Base-by-base conservation (phyloP, 2,113 vertebrate genomes). In the Mustela lutreola region DNA sequence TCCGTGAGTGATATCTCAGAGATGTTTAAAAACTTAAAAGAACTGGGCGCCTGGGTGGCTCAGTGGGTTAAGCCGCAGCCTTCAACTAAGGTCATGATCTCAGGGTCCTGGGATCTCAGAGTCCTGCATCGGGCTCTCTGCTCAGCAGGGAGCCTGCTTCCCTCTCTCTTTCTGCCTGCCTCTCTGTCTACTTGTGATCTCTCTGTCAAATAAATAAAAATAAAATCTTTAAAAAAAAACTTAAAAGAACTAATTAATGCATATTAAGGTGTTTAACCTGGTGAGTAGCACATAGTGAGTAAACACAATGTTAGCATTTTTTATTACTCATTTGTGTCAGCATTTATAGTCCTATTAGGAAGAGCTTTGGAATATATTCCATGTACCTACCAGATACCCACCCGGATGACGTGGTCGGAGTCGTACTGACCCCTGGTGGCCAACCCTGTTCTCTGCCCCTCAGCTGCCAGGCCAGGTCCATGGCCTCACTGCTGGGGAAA, bases 1-100 rank as follows among this genome's bases (percentile, higher is more conserved):
- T n/a, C 28, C 24, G 4, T 94, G 39, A 87, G 48, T 94, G 92
- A 15, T 53, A 39, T 94, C 91, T 94, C 60, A 81, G 82, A 96
- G 42, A 70, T 71, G 12, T 63, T 90, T 95, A 67, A 89, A 86
- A 86, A 95, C 63, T 89, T 81, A 31, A 58, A 71, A 70, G 91
- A 86, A 45, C 58, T 89, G 42, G 42, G 42, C 42, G 4, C 42
- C 42, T 42, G 42, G 42, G 42, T 42, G 42, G 42, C 42, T 42
- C 42, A 42, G 42, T 42, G 42, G 42, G 42, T 42, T 42, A 42
- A 42, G 42, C 42, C 42, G 42, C 42, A 5, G 42, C 42, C 42
- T 42, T 42, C 42, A 5, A 5, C 42, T 42, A 4, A 42, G 42
- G 42, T 42, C 42, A 42, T 42, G 42, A 42, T 42, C 42, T 42